phyloP scores from a whole-genome alignment of 2,888 invertebrate genomes.

The Trichopoda pennipes region DNA sequence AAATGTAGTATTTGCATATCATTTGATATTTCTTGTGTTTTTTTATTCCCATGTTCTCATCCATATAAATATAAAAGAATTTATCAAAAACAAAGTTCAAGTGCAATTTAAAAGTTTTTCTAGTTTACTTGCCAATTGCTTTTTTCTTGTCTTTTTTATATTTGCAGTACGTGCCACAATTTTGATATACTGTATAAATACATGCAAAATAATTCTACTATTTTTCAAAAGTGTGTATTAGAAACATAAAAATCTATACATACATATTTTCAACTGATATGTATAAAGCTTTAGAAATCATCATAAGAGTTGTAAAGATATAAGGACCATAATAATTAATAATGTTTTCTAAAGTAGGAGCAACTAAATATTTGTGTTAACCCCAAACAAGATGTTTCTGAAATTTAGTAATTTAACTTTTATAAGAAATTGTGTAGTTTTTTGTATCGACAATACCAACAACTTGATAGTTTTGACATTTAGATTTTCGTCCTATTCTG shows the following conservation, averaged over 20 bases:
- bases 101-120: constrained; percentile 53
- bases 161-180: constrained; percentile 60
- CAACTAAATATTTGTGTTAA: too few species aligned
- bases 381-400: too few species aligned
- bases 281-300: background rate
- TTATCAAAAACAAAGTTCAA: constrained; percentile 45
- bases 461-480: too few species aligned
- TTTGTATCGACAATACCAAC: too few species aligned
- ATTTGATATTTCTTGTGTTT: background rate
- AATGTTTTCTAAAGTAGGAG: too few species aligned
- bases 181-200: constrained; percentile 54
- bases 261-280: too few species aligned
- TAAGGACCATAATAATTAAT: too few species aligned
- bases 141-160: constrained; percentile 9
- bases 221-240: constrained; percentile 7
- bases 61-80: background rate
- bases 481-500: too few species aligned
- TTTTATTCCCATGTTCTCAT: too few species aligned
- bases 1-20: background rate
- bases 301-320: background rate
- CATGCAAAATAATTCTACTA: constrained; percentile 15
- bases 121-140: constrained; percentile 58
- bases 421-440: too few species aligned
- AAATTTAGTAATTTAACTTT: too few species aligned
- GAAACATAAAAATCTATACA: background rate